Conservation (phyloP, 2,888 invertebrate species). For the Apoda limacodes region DNA sequence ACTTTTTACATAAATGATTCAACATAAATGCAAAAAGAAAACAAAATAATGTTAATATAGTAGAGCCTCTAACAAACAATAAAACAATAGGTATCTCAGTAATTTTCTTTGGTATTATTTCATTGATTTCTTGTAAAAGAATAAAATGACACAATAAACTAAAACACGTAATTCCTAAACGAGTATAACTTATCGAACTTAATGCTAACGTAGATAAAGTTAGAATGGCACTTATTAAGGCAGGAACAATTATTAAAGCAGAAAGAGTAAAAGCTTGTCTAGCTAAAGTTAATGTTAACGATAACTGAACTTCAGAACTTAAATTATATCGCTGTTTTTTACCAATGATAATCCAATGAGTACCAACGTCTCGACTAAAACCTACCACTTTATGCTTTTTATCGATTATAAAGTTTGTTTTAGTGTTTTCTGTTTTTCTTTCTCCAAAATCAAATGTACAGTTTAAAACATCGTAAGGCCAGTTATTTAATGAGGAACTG, state of each 20-base stretch:
- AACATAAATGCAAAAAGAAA: constrained; percentile 25
- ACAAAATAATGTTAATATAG: constrained; percentile 23
- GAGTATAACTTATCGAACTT: constrained; percentile 22
- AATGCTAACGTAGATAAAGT: constrained; percentile 25
- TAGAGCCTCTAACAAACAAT: constrained; percentile 28
- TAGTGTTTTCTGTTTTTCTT: constrained; percentile 7
- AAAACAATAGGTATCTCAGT: constrained; percentile 28
- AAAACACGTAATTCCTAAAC: constrained; percentile 26
- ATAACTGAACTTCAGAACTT: constrained; percentile 20
- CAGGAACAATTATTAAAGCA: constrained; percentile 29
- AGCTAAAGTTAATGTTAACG: constrained; percentile 28
- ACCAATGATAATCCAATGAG: constrained; percentile 33
- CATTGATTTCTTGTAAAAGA: constrained; percentile 22
- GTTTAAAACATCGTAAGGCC: constrained; percentile 31
- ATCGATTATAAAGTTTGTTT: constrained; percentile 15
- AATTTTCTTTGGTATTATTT: constrained; percentile 25
- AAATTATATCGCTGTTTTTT: constrained; percentile 20
- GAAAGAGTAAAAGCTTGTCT: constrained; percentile 29
- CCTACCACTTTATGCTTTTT: constrained; percentile 19
- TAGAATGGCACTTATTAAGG: constrained; percentile 24
- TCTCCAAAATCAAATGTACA: constrained; percentile 25
- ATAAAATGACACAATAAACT: constrained; percentile 29
- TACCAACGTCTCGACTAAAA: constrained; percentile 26
- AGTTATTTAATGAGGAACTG: constrained; percentile 24
- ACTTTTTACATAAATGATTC: constrained; percentile 19